phyloP scores from a whole-genome alignment of 2,888 invertebrate genomes.

The Andrena minutula region DNA sequence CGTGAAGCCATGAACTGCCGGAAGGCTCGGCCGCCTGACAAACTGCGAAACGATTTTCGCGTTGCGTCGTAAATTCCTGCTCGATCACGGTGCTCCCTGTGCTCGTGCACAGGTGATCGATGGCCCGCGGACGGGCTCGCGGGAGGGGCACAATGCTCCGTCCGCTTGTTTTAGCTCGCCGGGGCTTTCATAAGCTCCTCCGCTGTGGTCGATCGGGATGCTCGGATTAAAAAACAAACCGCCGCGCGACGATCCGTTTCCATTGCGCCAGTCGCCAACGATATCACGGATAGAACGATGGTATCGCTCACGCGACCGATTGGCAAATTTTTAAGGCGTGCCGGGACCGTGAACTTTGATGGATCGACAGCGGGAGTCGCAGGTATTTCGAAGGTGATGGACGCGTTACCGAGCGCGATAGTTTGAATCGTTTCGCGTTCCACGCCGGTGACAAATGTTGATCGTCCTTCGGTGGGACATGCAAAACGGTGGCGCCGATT shows the following conservation, averaged over 20 bases:
- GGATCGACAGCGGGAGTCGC: background rate
- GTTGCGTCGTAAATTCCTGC: slow-evolving; percentile 72
- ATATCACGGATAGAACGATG: slow-evolving; percentile 18
- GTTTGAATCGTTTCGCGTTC: background rate
- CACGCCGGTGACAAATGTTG: background rate
- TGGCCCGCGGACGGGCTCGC: slow-evolving; percentile 57
- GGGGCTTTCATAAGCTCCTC: slow-evolving; percentile 59
- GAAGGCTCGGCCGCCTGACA: slow-evolving; percentile 75
- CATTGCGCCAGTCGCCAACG: slow-evolving; percentile 45
- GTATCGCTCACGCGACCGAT: background rate
- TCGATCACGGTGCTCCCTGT: slow-evolving; percentile 65
- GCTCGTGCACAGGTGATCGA: slow-evolving; percentile 65
- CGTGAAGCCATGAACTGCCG: slow-evolving; percentile 68
- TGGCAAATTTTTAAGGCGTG: slow-evolving; percentile 28
- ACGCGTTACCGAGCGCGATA: background rate
- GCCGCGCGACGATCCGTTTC: slow-evolving; percentile 43
- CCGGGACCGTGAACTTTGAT: slow-evolving; percentile 1
- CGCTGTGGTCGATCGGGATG: slow-evolving; percentile 54
- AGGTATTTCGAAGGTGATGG: background rate
- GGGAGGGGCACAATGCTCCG: slow-evolving; percentile 22
- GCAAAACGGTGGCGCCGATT: background rate
- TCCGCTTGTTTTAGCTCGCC: slow-evolving; percentile 56
- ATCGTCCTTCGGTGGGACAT: background rate
- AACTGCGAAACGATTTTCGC: slow-evolving; percentile 79
- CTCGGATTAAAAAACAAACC: slow-evolving; percentile 66